These are phyloP conservation scores for Poeciliopsis turneri DNA, from an alignment of 2,797 vertebrate genomes.

Conservation along the genomic window DNA sequence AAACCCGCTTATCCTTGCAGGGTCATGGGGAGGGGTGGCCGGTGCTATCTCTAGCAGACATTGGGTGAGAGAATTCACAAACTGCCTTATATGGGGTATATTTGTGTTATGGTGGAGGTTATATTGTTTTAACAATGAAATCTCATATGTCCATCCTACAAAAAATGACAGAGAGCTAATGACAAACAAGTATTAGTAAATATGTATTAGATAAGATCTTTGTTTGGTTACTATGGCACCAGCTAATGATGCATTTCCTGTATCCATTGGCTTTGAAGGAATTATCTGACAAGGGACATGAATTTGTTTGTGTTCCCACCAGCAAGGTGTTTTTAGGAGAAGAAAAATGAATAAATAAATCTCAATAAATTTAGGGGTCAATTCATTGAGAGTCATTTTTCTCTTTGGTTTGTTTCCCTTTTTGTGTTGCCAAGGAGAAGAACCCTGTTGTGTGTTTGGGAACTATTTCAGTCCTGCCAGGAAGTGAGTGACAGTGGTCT, in stretches of 20 bases:
- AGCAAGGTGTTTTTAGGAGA: slow-evolving; percentile 47
- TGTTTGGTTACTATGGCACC: slow-evolving; percentile 22
- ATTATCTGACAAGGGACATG: slow-evolving; percentile 23
- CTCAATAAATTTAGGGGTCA: slow-evolving; percentile 46
- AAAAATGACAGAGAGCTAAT: background rate
- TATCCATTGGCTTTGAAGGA: slow-evolving; percentile 6
- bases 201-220: background rate
- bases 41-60: background rate
- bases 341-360: slow-evolving; percentile 49
- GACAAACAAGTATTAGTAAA: background rate
- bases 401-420: slow-evolving; percentile 36
- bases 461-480: slow-evolving; percentile 61
- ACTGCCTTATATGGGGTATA: background rate
- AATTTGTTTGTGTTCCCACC: slow-evolving; percentile 46
- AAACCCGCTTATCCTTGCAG: too few relatives aligned
- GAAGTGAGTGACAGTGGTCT: slow-evolving; percentile 54
- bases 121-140: background rate
- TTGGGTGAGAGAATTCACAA: background rate
- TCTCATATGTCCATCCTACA: background rate
- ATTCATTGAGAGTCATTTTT: slow-evolving; percentile 52
- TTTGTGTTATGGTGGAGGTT: background rate
- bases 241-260: slow-evolving; percentile 12
- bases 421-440: slow-evolving; percentile 61
- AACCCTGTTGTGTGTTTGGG: slow-evolving; percentile 40
- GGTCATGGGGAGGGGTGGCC: too few relatives aligned